Percentiles rank a stretch among this genome's conserved stretches.
phyloP scores from a whole-genome alignment of 2,113 vertebrate genomes.

The Atherinomorus stipes region DNA sequence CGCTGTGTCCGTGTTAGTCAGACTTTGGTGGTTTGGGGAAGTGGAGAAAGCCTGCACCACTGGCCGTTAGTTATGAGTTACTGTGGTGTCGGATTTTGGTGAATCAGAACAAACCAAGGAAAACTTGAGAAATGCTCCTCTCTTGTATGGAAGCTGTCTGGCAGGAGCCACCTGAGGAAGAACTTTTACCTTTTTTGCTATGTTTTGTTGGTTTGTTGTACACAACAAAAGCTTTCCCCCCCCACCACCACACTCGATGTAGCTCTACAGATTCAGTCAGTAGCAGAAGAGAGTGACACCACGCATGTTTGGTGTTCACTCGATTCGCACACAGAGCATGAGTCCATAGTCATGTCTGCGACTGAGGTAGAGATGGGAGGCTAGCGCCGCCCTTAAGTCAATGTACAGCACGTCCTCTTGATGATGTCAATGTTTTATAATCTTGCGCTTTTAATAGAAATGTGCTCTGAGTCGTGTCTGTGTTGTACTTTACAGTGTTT shows the following conservation, averaged over 20 bases:
- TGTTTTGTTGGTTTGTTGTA: conserved; percentile 54
- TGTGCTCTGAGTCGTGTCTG: conserved; percentile 66
- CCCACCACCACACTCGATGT: conserved; percentile 50
- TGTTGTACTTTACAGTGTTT: conserved; percentile 69
- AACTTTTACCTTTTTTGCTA: conserved; percentile 41
- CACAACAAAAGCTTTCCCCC: conserved; percentile 40
- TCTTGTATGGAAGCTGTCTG: conserved; percentile 50
- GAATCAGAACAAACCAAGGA: conserved; percentile 22
- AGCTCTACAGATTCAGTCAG: conserved; percentile 72
- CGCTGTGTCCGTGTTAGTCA: conserved; percentile 13
- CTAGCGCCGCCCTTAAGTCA: conserved; percentile 37
- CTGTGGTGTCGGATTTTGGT: conserved; percentile 12
- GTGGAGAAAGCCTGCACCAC: conserved; percentile 16
- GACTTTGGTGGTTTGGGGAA: conserved; percentile 36
- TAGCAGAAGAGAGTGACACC: conserved; percentile 66
- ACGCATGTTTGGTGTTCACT: conserved; percentile 59
- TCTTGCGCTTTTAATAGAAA: conserved; percentile 73
- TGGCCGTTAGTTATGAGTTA: conserved; percentile 5
- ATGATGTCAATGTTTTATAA: conserved; percentile 83
- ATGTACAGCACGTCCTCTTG: conserved; percentile 74
- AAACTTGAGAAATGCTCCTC: conserved; percentile 32
- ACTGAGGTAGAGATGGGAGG: conserved; percentile 57
- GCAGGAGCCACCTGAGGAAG: conserved; percentile 43
- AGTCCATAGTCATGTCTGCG: conserved; percentile 31
- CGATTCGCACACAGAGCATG: conserved; percentile 58